Conservation (phyloP, 2,113 vertebrate species). For the Dipodomys ordii region DNA sequence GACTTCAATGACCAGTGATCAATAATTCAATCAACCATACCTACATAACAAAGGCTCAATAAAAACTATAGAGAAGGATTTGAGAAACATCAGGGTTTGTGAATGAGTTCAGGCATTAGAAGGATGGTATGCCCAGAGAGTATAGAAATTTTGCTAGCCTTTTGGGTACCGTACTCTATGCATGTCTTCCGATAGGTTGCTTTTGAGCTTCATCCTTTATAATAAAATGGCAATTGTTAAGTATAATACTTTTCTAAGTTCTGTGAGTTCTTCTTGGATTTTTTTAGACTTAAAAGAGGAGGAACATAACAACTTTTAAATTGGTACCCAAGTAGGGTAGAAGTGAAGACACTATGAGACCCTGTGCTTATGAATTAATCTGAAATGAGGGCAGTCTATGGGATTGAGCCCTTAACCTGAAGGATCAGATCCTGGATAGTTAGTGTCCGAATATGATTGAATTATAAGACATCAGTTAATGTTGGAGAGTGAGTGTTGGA, state of each 20-base stretch:
- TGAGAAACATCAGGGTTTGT: background rate
- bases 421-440: background rate
- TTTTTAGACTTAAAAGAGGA: background rate
- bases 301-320: background rate
- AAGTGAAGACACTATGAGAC: background rate
- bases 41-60: background rate
- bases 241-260: background rate
- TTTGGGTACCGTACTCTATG: background rate
- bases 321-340: background rate
- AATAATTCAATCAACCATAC: background rate
- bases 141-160: background rate
- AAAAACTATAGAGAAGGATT: background rate
- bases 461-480: background rate
- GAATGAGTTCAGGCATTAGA: background rate
- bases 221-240: background rate
- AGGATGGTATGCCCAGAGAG: background rate
- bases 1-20: background rate
- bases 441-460: background rate
- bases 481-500: too few relatives aligned
- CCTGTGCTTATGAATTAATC: background rate
- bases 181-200: background rate
- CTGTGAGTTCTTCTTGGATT: conserved; percentile 4
- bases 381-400: background rate
- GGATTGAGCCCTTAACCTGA: background rate
- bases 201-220: background rate